phyloP scores from a whole-genome alignment of 2,888 invertebrate species.

The Cryptocephalus primarius region DNA sequence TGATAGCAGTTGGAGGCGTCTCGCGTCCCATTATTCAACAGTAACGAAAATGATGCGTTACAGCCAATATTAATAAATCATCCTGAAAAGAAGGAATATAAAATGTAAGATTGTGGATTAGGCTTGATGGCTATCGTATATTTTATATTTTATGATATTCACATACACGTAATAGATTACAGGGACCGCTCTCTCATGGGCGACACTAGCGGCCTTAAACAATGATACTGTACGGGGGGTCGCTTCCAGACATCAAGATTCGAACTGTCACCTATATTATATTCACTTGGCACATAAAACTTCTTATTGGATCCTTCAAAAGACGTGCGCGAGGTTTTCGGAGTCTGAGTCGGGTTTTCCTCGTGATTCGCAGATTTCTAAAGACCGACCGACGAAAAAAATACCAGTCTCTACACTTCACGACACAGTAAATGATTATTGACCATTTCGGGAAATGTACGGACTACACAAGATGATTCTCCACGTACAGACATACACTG shows the following conservation, averaged over 20 bases:
- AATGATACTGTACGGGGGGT: constrained; percentile 13
- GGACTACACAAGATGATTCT: no score
- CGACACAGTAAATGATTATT: no score
- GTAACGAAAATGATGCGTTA: background rate
- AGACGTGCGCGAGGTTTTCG: no score
- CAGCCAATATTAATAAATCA: constrained; percentile 9
- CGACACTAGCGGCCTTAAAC: constrained; percentile 12
- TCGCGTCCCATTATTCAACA: no score
- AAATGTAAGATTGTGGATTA: constrained; percentile 14
- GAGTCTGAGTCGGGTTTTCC: no score
- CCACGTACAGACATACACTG: no score
- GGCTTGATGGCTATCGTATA: constrained; percentile 15
- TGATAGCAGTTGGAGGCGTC: no score
- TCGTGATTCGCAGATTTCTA: no score
- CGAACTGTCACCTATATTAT: constrained; percentile 15
- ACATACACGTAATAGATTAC: constrained; percentile 11
- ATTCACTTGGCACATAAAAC: constrained; percentile 8
- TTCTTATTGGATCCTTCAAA: background rate
- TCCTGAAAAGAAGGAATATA: constrained; percentile 7
- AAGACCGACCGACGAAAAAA: no score
- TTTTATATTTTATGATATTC: constrained; percentile 15
- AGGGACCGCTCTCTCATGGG: constrained; percentile 7
- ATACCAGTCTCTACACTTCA: no score
- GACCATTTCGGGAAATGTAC: no score
- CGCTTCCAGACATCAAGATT: constrained; percentile 12